Evolutionary conservation across 1,140 invertebrate species (phyloP), one percentile per base, ranked within the genome.

Genomic region (Drosophila gunungcola): DNA sequence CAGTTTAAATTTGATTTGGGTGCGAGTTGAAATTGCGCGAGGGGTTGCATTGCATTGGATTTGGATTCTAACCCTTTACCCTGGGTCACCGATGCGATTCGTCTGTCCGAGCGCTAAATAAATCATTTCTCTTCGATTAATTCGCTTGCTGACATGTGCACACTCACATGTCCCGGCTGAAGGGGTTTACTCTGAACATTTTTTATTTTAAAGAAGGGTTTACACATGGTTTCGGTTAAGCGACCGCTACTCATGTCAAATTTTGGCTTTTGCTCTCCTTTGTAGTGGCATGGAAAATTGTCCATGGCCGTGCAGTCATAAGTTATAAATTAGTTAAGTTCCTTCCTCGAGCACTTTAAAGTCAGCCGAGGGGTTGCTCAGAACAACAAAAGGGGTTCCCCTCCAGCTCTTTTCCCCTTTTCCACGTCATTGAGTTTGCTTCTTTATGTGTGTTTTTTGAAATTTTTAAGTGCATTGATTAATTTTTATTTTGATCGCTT

Each of bases 121-220:
- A 91, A 91, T 91, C 90, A 91, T 91, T 91, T 91, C 90, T 91
- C 90, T 88, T 88, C 90, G 90, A 91, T 91, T 91, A 91, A 91
- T 91, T 91, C 90, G 80, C 86, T 91, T 91, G 90, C 90, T 90
- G 90, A 91, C 90, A 91, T 91, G 90, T 91, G 68, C 73, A 63
- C 58, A 64, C 39, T 63, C 46, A 67, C 52, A 67, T 70, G 73
- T 81, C 70, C 55, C 73, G 39, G 34, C 51, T 57, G 29, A 70
- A 65, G 63, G 63, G 64, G 67, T 27, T 55, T 34, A 16, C 13
- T 56, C 45, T 38, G 21, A 41, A 41, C 29, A 32, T 32, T 32
- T 32, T 32, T 32, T 32, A 13, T 52, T 52, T 62, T 62, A 36
- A 39, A 41, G 41, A 81, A 75, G 74, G 82, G 83, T 84, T 83